Evolutionary conservation across 92 coral and sea anemone genomes (phyloP), one percentile per base, ranked within the genome.

Genomic region (Epizoanthus stellaris): DNA sequence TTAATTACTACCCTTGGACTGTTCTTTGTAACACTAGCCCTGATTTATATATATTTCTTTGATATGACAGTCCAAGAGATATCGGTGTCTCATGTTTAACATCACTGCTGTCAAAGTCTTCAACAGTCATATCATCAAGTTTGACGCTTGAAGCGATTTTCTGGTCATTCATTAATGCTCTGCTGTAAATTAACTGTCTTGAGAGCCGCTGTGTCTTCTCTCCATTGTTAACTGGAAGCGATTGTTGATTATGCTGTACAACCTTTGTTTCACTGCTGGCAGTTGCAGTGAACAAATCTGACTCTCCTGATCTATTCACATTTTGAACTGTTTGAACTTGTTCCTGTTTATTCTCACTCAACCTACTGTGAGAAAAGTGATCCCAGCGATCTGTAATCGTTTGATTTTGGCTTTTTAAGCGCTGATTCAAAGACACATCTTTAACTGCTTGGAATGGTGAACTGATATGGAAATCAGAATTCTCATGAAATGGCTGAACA

Each of bases 151-250:
- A 79, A 6, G 72, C 42, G 8, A 23, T 79, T 38, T 63, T 79
- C 67, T 63, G 67, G 47, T 63, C 83, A 79, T 23, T 79, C 83
- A 79, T 79, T 23, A 79, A 64, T 79, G 83, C 83, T 54, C 83
- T 79, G 72, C 83, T 79, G 72, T 79, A 79, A 62, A 79, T 64
- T 14, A 79, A 40, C 53, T 79, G 83, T 59, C 60, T 42, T 4
- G 83, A 53, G 23, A 43, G 34, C 49, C 61, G 23, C 2, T 20
- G 23, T 42, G 59, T 30, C 21, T 16, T 17, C 57, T 10, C 20
- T 6, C 43, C 82, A 60, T 30, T 77, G 58, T 17, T 77, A 34
- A 67, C 36, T 57, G 71, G 12, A 39, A 56, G 14, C 0, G 72
- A 63, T 21, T 7, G 12, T 0, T 79, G 58, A 79, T 40, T 17